A percentile compares a stretch with the other conserved stretches of the same genome.
Conservation (phyloP, 2,113 vertebrate genomes). For the Taurulus bubalis region DNA sequence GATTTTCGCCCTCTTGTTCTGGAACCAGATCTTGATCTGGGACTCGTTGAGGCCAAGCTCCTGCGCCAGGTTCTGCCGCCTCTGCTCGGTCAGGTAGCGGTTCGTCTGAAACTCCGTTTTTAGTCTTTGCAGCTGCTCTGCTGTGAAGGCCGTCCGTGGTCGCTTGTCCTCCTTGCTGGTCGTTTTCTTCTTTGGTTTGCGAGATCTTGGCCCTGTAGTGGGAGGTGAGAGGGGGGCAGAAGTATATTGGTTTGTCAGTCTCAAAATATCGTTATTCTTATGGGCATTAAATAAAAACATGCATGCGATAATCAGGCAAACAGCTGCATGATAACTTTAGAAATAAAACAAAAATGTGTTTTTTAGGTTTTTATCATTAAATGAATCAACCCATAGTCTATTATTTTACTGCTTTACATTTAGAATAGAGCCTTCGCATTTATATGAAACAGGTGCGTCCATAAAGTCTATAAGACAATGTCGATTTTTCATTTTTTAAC, state of each 20-base stretch:
- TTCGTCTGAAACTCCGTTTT: slow-evolving; percentile 93
- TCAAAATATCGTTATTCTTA: slow-evolving; percentile 1
- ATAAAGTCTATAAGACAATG: slow-evolving; percentile 24
- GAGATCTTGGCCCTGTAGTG: slow-evolving; percentile 91
- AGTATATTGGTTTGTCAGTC: slow-evolving; percentile 30
- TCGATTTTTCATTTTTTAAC: background rate
- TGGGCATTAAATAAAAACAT: background rate
- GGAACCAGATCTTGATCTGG: slow-evolving; percentile 97
- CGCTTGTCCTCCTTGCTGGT: slow-evolving; percentile 93
- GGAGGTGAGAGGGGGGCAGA: background rate
- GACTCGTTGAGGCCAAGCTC: slow-evolving; percentile 94
- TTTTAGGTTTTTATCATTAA: background rate
- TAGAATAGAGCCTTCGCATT: background rate
- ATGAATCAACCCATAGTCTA: background rate
- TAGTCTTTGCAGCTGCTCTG: slow-evolving; percentile 93
- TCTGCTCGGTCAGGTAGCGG: slow-evolving; percentile 93
- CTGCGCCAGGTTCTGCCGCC: slow-evolving; percentile 91
- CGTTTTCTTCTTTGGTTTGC: slow-evolving; percentile 98
- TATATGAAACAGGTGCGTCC: slow-evolving; percentile 28
- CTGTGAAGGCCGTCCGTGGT: slow-evolving; percentile 93
- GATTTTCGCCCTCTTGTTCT: slow-evolving; percentile 96
- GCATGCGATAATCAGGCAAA: background rate
- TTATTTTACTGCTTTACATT: slow-evolving; percentile 11
- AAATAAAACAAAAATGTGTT: background rate
- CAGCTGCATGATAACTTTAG: background rate